Percentiles rank a stretch among this genome's conserved stretches.
Evolutionary conservation across 2,888 invertebrate species (phyloP).

Genomic region (Panopea generosa): DNA sequence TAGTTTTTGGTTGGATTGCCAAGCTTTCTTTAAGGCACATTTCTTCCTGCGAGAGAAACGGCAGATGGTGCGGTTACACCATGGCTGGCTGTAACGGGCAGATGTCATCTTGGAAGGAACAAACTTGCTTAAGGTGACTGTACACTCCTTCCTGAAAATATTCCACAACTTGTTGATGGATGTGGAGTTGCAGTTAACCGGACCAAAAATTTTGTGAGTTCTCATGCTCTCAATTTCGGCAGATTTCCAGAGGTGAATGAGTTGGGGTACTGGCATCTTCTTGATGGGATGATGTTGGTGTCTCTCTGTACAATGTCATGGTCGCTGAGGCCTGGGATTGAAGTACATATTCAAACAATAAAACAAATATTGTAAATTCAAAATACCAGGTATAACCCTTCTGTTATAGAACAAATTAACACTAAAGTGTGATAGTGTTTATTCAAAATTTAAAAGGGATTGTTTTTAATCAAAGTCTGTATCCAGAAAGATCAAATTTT

Average conservation of each 20-base stretch:
- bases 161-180: no score
- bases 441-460: no score
- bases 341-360: constrained; percentile 4
- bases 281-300: not conserved
- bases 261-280: not conserved
- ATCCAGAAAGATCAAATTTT: no score
- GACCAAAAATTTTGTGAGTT: no score
- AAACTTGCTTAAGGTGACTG: not conserved
- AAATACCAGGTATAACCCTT: no score
- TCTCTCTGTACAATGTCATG: not conserved
- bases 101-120: constrained; percentile 20
- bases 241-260: constrained; percentile 6
- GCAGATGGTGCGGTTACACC: constrained; percentile 2
- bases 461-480: no score
- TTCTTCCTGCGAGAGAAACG: constrained; percentile 11
- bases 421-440: no score
- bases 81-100: constrained; percentile 3
- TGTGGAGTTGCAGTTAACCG: no score
- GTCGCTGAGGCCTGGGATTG: not conserved
- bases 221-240: not conserved
- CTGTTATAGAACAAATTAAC: no score
- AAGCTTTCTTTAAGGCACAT: constrained; percentile 19
- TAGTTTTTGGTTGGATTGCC: not conserved
- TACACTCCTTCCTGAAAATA: constrained; percentile 14
- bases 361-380: no score